Conservation (phyloP, 2,888 invertebrate species). For the Nowickia ferox region DNA sequence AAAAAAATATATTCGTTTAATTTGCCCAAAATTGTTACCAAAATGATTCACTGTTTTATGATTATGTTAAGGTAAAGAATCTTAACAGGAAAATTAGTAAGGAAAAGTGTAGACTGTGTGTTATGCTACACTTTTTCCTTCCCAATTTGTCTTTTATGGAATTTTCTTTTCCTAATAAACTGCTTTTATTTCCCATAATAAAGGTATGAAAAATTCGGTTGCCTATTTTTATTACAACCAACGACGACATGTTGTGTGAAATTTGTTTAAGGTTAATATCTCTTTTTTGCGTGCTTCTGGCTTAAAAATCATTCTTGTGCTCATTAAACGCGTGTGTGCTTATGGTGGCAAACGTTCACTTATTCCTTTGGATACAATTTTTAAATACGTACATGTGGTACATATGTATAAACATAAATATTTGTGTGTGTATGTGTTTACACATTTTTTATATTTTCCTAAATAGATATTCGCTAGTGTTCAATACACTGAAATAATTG, state of each 20-base stretch:
- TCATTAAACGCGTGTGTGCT: conserved; percentile 26
- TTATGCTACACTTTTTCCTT: conserved; percentile 2
- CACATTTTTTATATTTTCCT: conserved; percentile 14
- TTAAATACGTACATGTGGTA: not conserved
- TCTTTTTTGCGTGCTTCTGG: conserved; percentile 24
- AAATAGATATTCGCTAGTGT: conserved; percentile 17
- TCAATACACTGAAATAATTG: conserved; percentile 29
- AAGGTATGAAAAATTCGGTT: not conserved
- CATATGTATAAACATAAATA: too few species aligned
- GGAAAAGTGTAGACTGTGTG: not conserved
- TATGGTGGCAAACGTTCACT: not conserved
- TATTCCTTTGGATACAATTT: conserved; percentile 29
- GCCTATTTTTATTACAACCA: conserved; percentile 31
- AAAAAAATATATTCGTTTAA: too few species aligned
- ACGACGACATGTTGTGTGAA: conserved; percentile 65
- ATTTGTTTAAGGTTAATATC: conserved; percentile 58
- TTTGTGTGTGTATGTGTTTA: too few species aligned
- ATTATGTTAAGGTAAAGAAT: not conserved
- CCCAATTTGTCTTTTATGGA: not conserved
- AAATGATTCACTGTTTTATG: not conserved
- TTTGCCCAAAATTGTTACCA: too few species aligned
- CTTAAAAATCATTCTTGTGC: conserved; percentile 10
- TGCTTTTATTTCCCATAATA: conserved; percentile 6
- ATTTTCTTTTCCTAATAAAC: conserved; percentile 3
- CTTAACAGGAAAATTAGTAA: not conserved